Base-by-base conservation (phyloP, 2,113 vertebrate genomes). In the Platysteira castanea region DNA sequence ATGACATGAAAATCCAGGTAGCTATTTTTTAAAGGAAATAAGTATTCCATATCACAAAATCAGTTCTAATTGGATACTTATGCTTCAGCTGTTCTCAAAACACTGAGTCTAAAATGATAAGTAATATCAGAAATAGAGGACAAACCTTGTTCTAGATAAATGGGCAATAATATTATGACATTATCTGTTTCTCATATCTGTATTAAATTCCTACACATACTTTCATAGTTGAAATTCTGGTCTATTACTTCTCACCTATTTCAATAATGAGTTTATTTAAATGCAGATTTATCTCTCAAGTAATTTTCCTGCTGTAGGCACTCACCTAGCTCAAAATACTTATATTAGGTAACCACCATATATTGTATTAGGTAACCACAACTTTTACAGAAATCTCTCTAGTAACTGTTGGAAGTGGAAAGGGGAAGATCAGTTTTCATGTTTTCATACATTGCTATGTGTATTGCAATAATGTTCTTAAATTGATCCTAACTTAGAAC, bases 11-110 rank as follows among this genome's bases (percentile, higher is more conserved):
- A 57, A 93, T 30, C 50, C 59, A 82, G 31, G 33, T 88, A 84
- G 59, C 20, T 81, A 39, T 50, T 83, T 91, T 90, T 82, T 75
- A 75, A 91, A 68, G 71, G 70, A 95, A 95, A 91, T 85, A 90
- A 95, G 47, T 42, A 24, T 56, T 91, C 20, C 84, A 44, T 80
- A 53, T 31, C 31, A 69, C 8, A 64, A 73, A 59, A 94, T 74
- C 79, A 76, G 85, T 94, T 87, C 92, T 56, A 84, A 78, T 81
- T 52, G 49, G 78, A 83, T 30, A 53, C 4, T 89, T 70, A 16
- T 22, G 16, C 59, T 69, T 35, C 42, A 87, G 57, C 33, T 75
- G 14, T 59, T 74, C 33, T 87, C 76, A 89, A 77, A 95, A 75
- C 37, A 49, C 13, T 17, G 22, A 89, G 47, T 64, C 41, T 83